Evolutionary conservation across 92 coral and sea anemone species (phyloP), one percentile per base, ranked within the genome.

Genomic region (Metridium senile): DNA sequence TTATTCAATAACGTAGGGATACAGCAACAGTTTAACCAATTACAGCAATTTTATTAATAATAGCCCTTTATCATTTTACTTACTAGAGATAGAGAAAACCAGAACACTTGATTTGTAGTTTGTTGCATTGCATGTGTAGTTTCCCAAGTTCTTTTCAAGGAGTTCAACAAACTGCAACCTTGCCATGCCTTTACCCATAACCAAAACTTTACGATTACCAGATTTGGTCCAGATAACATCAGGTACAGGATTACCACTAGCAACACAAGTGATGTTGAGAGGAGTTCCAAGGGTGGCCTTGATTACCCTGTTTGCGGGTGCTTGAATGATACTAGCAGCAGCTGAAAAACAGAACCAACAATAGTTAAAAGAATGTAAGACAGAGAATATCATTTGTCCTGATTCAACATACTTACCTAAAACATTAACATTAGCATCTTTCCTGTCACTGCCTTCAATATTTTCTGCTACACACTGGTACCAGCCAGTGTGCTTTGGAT

Each of bases 191-290:
- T 27, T 66, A 7, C 82, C 85, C 29, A 13, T 49, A 22, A 28
- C 27, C 39, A 66, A 88, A 22, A 47, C 32, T 3, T 77, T 27
- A 67, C 68, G 25, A 25, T 52, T 33, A 19, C 56, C 43, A 43
- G 85, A 57, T 81, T 75, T 81, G 64, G 45, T 31, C 97, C 97
- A 91, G 17, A 72, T 58, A 9, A 91, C 84, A 18, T 33, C 69
- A 54, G 97, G 97, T 53, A 74, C 21, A 11, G 97, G 97, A 28
- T 91, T 91, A n/a, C 97, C 97, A 43, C 53, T 79, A 8, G 97
- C 97, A 26, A 20, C 45, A n/a, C 97, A 91, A 2, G 88, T 85
- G 30, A 31, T 17, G 43, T 88, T 85, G 26, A 91, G 34, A 18
- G 74, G 0, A 0, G 21, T 28, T 10, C 75, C 85, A 3, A 88